Evolutionary conservation across 2,113 vertebrate genomes (phyloP), one percentile per base, ranked within the genome.

Genomic region (Murina feae): DNA sequence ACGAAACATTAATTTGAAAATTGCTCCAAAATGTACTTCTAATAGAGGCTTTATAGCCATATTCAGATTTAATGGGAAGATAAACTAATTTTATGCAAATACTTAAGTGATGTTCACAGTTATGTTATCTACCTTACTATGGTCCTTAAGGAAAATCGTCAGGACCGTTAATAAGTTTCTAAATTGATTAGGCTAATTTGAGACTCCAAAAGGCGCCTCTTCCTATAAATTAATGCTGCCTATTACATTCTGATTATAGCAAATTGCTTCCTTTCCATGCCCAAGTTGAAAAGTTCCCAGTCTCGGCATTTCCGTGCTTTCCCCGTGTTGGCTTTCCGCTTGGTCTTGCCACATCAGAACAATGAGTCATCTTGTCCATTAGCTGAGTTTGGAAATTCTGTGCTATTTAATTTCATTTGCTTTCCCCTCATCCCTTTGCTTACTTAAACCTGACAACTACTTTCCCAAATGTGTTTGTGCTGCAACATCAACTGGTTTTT

Each of bases 311-410:
- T 55, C 68, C 90, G 79, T 93, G 49, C 69, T 47, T 76, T 96
- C 65, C 81, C 71, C 83, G 75, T 53, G 90, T 93, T 97, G 92
- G 96, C 91, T 97, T 98, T 97, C 95, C 81, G 47, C 93, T 97
- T 97, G 93, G 58, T 82, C 51, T 96, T 96, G 90, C 95, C 95
- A 92, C 96, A 74, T 95, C 94, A 83, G 84, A 97, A 95, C 83
- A 97, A 39, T 98, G 98, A 98, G 98, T 98, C 97, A 98, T 98
- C 83, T 91, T 96, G 86, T 94, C 97, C 97, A 65, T 96, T 98
- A 97, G 96, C 96, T 95, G 47, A 96, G 84, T 94, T 79, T 97
- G 97, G 96, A 98, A 98, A 96, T 83, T 93, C 90, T 98, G 86
- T 96, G 37, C 96, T 97, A 94, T 91, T 94, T 82, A 30, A 32